Conservation (phyloP, 2,888 invertebrate species). For the Morinoia aosen region DNA sequence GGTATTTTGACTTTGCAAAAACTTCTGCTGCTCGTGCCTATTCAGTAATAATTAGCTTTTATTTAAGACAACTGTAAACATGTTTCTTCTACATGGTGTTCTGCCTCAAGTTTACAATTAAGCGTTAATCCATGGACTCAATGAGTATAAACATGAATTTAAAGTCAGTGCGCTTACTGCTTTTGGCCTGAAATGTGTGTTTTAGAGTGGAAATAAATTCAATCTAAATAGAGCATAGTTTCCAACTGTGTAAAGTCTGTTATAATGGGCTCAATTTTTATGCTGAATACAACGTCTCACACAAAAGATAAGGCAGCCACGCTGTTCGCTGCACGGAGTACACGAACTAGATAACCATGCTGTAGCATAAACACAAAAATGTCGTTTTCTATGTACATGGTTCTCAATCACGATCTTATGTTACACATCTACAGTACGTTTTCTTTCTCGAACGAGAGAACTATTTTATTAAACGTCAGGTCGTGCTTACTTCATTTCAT, state of each 20-base stretch:
- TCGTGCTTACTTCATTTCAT: not conserved
- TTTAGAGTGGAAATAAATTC: not conserved
- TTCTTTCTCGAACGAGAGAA: too few relatives aligned
- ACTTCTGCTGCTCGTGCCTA: not conserved
- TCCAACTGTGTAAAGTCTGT: too few relatives aligned
- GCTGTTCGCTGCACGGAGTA: not conserved
- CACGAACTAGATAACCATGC: not conserved
- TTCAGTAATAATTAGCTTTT: not conserved
- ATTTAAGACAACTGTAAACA: not conserved
- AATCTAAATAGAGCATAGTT: not conserved
- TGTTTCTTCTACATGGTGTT: not conserved
- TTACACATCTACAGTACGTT: too few relatives aligned
- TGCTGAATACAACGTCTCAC: too few relatives aligned
- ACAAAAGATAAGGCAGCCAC: not conserved
- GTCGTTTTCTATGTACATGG: not conserved
- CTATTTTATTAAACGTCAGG: too few relatives aligned
- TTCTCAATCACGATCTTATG: too few relatives aligned
- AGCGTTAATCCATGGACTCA: not conserved
- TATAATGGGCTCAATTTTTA: too few relatives aligned
- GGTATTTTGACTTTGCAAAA: not conserved
- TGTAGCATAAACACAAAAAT: not conserved
- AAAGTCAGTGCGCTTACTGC: not conserved
- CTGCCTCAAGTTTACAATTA: not conserved
- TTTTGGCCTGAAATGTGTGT: not conserved
- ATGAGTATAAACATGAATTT: not conserved